Evolutionary conservation across 2,888 invertebrate genomes (phyloP), one percentile per base, ranked within the genome.

Genomic region (Pammene aurita): DNA sequence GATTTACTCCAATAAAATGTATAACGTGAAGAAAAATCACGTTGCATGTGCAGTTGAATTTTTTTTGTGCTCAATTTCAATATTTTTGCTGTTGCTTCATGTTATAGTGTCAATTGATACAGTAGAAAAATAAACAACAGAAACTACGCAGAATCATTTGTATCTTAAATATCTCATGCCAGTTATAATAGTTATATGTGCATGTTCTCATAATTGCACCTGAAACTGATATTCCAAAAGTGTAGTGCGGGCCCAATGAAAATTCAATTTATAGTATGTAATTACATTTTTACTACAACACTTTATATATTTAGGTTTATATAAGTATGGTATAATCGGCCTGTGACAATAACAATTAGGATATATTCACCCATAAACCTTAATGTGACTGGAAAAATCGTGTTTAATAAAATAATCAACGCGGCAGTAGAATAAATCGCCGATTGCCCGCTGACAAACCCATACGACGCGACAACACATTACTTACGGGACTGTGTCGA

Each of bases 391-490:
- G 79, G 79, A 80, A 81, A 73, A 79, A 81, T 80, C 80, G 80
- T 79, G 80, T 80, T 84, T 85, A 85, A 87, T 88, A 88, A 89
- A 88, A 89, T 87, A 86, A 88, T 89, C 86, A 86, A 86, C 87
- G 85, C 85, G 84, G 80, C 78, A 74, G 77, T 78, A 84, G 79
- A 85, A 91, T 91, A 91, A 90, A 90, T 90, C 81, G 82, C 80
- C 79, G 87, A 89, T 89, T 87, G 84, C 89, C 87, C 81, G 88
- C 89, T 88, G 89, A 90, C 89, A 88, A 87, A 87, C 86, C 79
- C 84, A 85, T 86, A 86, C 80, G 79, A 82, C 80, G 79, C 80
- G 85, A 85, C 84, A 85, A 80, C 79, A 80, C 86, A 88, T 90
- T 87, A 88, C 82, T 87, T 87, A 87, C 85, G 83, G 14, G 69